Base-by-base conservation (phyloP, 1,140 invertebrate species). In the Aricia agestis region DNA sequence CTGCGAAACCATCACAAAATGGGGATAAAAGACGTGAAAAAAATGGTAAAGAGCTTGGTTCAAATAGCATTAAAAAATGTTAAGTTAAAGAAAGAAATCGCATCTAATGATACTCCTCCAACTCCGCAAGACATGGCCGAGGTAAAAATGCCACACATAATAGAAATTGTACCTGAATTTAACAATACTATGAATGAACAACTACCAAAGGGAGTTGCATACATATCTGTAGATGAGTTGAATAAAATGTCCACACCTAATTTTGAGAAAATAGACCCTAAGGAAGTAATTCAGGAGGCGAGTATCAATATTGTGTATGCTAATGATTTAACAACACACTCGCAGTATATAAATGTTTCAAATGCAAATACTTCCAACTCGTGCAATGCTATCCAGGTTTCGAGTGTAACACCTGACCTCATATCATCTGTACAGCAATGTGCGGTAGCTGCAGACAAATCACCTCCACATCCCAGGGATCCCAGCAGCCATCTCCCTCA, bases 1-100 rank as follows among this genome's bases (percentile, higher is more conserved):
- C 72, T 92, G 13, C 84, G 89, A 4, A 89, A 85, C 57, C 92
- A 92, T 75, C 92, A 92, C 71, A 92, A 92, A 85, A 92, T 92
- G 92, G 89, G 84, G 9, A 82, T 90, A 13, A 90, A 90, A 83
- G 90, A 92, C 73, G 80, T 92, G 13, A 86, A 84, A 70, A 92
- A 92, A 84, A 88, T 92, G 83, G 78, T 92, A 3, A 88, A 85
- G 76, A 91, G 86, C 72, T 77, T 92, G 59, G 80, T 91, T 4
- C 87, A 91, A 79, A 87, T 92, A 70, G 89, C 87, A 6, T 77
- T 92, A 61, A 92, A 90, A 78, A 81, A 92, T 82, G 83, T 84
- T 2, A 91, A 91, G 76, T 78, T 90, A 76, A 92, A 89, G 74
- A 92, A 90, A 74, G 84, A 89, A 73, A 78, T 82, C 3, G 76